phyloP scores from a whole-genome alignment of 2,797 vertebrate genomes.

The Poeciliopsis turneri region DNA sequence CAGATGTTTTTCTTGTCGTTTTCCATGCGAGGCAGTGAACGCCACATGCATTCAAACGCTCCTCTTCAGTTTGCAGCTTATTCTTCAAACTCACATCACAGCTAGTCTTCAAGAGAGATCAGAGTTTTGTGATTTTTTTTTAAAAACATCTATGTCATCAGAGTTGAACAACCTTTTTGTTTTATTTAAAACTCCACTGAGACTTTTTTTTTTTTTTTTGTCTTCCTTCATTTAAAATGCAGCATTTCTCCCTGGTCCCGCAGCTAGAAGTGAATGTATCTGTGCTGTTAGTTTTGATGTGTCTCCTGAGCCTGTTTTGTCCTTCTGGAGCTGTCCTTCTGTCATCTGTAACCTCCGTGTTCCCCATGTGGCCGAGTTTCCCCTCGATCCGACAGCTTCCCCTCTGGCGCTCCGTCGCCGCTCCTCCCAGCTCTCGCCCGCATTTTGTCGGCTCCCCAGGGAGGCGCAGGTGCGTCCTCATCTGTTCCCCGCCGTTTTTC shows the following conservation, averaged over 20 bases:
- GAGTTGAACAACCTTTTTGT: not conserved
- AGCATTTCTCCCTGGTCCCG: not conserved
- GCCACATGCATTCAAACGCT: not conserved
- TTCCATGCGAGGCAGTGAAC: not conserved
- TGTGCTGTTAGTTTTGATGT: not conserved
- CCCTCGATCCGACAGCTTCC: conserved; percentile 10
- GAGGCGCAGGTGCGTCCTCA: conserved; percentile 61
- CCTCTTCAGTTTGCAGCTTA: not conserved
- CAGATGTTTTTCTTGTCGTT: not conserved
- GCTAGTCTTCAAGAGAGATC: not conserved
- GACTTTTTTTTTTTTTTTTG: not conserved
- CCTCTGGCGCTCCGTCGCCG: conserved; percentile 27
- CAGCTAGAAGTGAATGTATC: not conserved
- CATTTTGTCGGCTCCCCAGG: conserved; percentile 34
- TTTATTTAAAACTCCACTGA: not conserved
- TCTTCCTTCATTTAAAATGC: not conserved
- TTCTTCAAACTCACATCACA: not conserved
- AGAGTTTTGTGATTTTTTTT: not conserved
- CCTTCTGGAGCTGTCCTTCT: not conserved
- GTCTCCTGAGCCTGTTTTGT: not conserved
- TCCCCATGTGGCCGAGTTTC: not conserved
- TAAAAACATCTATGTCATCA: not conserved
- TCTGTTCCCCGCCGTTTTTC: conserved; percentile 46
- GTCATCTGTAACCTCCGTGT: not conserved
- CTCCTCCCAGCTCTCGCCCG: conserved; percentile 32